Base-by-base conservation (phyloP, 2,797 vertebrate species). In the Acipenser oxyrinchus region DNA sequence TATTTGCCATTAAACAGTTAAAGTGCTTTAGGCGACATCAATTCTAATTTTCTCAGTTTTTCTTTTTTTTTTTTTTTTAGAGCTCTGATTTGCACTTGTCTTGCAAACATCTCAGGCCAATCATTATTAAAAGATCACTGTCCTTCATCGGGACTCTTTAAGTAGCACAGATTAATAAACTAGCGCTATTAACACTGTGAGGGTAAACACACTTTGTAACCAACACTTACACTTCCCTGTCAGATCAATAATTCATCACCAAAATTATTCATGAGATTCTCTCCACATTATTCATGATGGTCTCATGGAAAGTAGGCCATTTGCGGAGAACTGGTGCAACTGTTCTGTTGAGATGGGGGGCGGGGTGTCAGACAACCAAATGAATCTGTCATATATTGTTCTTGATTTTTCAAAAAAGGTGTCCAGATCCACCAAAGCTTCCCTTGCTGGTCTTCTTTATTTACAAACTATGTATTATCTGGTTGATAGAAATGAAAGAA, bases 141-240 rank as follows among this genome's bases (percentile, higher is more conserved):
- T 67, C 63, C 62, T 64, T 67, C 58, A 61, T 62, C 66, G 50
- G 66, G 61, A 55, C 62, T 55, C 49, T 71, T 70, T 70, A 49
- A 68, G 67, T 53, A 53, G 65, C 72, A 68, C 62, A 75, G 82
- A 84, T 85, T 85, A 86, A 89, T 88, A 87, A 88, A 86, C 81
- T 83, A 88, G 86, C 78, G 75, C 67, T 81, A 83, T 86, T 82
- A 88, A 79, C 78, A 79, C 73, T 66, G 80, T 71, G 83, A 89
- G 81, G 84, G 87, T 90, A 92, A 93, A 92, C 91, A 91, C 84
- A 88, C 83, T 90, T 85, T 89, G 87, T 90, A 90, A 93, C 83
- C 88, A 91, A 89, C 87, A 89, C 88, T 92, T 91, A 86, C 86
- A 83, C 82, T 86, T 81, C 81, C 88, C 83, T 84, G 84, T 82